Conservation (phyloP, 2,113 vertebrate genomes). For the Atlantisia rogersi region DNA sequence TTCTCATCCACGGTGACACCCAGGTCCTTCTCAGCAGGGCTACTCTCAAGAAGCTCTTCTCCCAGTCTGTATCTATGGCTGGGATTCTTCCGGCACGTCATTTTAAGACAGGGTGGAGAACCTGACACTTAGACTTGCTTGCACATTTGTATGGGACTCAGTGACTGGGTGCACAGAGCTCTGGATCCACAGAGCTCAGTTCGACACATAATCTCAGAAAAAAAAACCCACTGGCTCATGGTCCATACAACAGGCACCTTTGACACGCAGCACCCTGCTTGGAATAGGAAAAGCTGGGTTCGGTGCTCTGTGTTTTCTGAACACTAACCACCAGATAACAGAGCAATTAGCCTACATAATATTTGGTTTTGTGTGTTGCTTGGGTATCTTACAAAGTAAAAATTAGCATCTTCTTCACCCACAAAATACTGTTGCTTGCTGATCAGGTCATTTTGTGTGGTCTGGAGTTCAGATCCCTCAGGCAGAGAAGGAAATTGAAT, state of each 20-base stretch:
- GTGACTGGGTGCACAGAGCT: not conserved
- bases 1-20: no score
- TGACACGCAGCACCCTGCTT: not conserved
- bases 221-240: not conserved
- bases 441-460: slow-evolving; percentile 54
- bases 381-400: not conserved
- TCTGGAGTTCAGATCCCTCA: slow-evolving; percentile 49
- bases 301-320: not conserved
- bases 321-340: not conserved
- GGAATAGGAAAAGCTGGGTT: not conserved
- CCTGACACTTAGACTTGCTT: not conserved
- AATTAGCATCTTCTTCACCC: not conserved
- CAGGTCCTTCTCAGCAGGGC: no score
- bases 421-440: not conserved
- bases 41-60: no score
- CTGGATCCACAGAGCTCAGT: not conserved
- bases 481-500: slow-evolving; percentile 41
- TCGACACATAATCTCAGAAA: not conserved
- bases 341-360: not conserved
- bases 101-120: not conserved
- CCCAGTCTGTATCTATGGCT: no score
- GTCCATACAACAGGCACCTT: no score
- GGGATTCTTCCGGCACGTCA: no score
- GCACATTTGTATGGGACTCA: not conserved
- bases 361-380: rapidly evolving